Evolutionary conservation across 2,797 vertebrate species (phyloP).

Genomic region (Micrastur ruficollis): DNA sequence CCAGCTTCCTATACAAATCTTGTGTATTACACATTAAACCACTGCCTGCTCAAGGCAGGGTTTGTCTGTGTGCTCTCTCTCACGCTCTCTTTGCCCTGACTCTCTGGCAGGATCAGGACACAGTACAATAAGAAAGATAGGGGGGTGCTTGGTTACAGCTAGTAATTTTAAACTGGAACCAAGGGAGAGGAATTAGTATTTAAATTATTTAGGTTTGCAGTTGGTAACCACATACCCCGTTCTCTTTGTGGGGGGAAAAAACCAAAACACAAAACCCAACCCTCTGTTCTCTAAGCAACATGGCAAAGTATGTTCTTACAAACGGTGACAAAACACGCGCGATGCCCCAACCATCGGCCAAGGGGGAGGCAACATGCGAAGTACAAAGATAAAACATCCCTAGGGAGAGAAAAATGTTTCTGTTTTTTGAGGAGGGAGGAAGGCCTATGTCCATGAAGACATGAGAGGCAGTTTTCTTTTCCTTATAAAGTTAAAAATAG

Average conservation of each 20-base stretch:
- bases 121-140: not conserved
- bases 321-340: not conserved
- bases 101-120: conserved; percentile 52
- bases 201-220: conserved; percentile 40
- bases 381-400: not conserved
- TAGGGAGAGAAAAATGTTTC: conserved; percentile 5
- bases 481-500: conserved; percentile 32
- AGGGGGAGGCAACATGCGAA: not conserved
- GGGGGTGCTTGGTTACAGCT: conserved; percentile 28
- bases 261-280: conserved; percentile 30
- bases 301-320: conserved; percentile 34
- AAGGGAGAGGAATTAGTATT: conserved; percentile 44
- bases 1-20: conserved; percentile 49
- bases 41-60: conserved; percentile 28
- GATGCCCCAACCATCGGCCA: not conserved
- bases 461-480: conserved; percentile 1
- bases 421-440: conserved; percentile 49
- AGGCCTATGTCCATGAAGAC: conserved; percentile 38
- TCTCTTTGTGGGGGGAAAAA: not conserved
- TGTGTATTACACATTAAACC: conserved; percentile 28
- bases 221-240: conserved; percentile 30
- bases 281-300: conserved; percentile 54
- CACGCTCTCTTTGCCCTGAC: conserved; percentile 47
- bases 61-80: conserved; percentile 41
- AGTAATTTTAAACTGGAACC: conserved; percentile 15